Percentiles rank a stretch among this genome's conserved stretches.
phyloP scores from a whole-genome alignment of 1,140 invertebrate genomes.

The Pantala flavescens region DNA sequence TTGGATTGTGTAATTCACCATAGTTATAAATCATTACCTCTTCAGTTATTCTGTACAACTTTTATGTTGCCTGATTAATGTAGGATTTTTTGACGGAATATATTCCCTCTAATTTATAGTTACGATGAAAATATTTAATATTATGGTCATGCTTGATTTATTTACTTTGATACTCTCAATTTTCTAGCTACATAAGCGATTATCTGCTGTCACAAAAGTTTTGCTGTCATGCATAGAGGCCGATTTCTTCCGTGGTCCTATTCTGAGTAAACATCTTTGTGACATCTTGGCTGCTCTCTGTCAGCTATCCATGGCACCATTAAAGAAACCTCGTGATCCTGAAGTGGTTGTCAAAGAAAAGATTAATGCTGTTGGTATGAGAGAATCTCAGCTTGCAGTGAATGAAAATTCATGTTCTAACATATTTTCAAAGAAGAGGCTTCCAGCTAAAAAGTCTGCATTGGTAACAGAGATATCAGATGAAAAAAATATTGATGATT shows the following conservation, averaged over 20 bases:
- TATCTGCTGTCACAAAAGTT: slow-evolving; percentile 29
- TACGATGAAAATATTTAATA: not conserved
- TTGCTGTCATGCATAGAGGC: slow-evolving; percentile 34
- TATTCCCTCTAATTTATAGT: not conserved
- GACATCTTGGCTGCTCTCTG: slow-evolving; percentile 53
- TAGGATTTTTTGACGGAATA: not conserved
- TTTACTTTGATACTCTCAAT: slow-evolving; percentile 14
- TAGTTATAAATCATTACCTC: too few species aligned
- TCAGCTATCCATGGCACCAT: slow-evolving; percentile 53
- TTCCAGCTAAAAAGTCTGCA: slow-evolving; percentile 23
- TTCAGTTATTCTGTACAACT: not conserved
- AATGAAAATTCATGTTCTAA: not conserved
- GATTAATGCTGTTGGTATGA: not conserved
- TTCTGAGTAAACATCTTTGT: slow-evolving; percentile 35
- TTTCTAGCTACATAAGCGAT: slow-evolving; percentile 35
- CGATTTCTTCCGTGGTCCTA: slow-evolving; percentile 31
- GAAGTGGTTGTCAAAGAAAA: not conserved
- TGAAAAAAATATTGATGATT: not conserved
- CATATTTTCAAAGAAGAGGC: not conserved
- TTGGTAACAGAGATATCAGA: slow-evolving; percentile 26
- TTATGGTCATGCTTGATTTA: not conserved
- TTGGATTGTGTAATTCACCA: too few species aligned
- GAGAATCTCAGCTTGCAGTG: not conserved
- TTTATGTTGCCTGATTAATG: not conserved
- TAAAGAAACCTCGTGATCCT: slow-evolving; percentile 41